Conservation (phyloP, 1,140 invertebrate species). For the Orchesella cincta region DNA sequence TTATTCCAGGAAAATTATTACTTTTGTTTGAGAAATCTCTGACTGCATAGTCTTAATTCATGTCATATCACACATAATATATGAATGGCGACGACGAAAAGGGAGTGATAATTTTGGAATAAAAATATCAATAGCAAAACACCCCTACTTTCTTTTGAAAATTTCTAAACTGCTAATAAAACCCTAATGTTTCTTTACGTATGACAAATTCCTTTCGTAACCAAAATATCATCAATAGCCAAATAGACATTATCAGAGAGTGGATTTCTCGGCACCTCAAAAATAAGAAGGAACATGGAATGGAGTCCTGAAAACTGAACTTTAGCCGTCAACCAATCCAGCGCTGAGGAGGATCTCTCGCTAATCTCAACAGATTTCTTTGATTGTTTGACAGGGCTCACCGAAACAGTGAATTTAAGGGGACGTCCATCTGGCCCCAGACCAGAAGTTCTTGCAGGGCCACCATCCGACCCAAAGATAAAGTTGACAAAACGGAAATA, state of each 20-base stretch:
- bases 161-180: no score
- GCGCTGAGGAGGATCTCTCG: constrained; percentile 32
- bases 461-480: constrained; percentile 42
- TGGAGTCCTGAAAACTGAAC: constrained; percentile 47
- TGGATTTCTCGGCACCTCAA: constrained; percentile 44
- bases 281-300: constrained; percentile 48
- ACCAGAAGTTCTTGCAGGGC: constrained; percentile 28
- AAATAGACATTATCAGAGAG: constrained; percentile 44
- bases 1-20: no score
- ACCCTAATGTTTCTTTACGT: constrained; percentile 28
- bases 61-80: no score
- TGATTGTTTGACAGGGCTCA: constrained; percentile 37
- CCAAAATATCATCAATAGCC: constrained; percentile 49
- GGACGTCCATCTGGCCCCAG: constrained; percentile 30
- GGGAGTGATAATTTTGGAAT: no score
- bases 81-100: no score
- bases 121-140: no score
- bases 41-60: no score
- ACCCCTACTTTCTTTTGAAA: no score
- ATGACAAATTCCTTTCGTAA: constrained; percentile 49
- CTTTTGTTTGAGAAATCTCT: no score
- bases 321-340: constrained; percentile 49
- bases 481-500: constrained; percentile 49
- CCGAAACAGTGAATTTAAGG: constrained; percentile 35
- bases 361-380: constrained; percentile 45